These are phyloP conservation scores for Agriotes lineatus DNA, from an alignment of 2,888 invertebrate species.

Conservation along the genomic window DNA sequence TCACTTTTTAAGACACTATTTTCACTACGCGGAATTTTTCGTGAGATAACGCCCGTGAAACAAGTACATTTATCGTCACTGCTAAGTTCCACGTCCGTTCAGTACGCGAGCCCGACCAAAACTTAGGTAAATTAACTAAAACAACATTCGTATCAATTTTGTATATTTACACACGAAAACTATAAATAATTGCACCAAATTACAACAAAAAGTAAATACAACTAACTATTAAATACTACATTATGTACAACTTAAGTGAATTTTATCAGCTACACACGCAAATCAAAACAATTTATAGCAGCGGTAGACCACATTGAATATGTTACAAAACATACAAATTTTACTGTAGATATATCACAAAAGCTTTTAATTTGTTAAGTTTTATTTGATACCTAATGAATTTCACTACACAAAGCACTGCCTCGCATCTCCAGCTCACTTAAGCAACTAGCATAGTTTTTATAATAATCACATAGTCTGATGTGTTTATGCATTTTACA, in stretches of 20 bases:
- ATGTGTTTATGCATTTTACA: too few relatives aligned
- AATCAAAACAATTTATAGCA: slow-evolving; percentile 20
- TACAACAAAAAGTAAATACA: slow-evolving; percentile 29
- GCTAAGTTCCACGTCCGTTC: too few relatives aligned
- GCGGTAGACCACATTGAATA: slow-evolving; percentile 23
- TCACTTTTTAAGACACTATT: too few relatives aligned
- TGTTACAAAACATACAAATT: slow-evolving; percentile 39
- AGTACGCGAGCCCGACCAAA: neutral
- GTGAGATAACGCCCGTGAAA: too few relatives aligned
- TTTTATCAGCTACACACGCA: slow-evolving; percentile 10
- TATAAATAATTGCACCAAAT: slow-evolving; percentile 39
- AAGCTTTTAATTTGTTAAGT: slow-evolving; percentile 36
- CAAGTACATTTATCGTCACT: too few relatives aligned
- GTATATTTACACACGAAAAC: slow-evolving; percentile 37
- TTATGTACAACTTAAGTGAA: slow-evolving; percentile 20
- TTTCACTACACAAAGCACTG: slow-evolving; percentile 29
- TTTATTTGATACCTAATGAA: slow-evolving; percentile 21
- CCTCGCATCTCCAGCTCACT: slow-evolving; percentile 13
- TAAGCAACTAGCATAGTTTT: too few relatives aligned
- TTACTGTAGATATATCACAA: slow-evolving; percentile 43
- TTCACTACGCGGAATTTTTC: too few relatives aligned
- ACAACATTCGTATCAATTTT: neutral
- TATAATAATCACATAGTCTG: too few relatives aligned
- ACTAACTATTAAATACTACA: slow-evolving; percentile 32
- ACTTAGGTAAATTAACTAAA: neutral